These are phyloP conservation scores for Carollia perspicillata DNA, from an alignment of 2,113 vertebrate genomes.

Conservation along the genomic window DNA sequence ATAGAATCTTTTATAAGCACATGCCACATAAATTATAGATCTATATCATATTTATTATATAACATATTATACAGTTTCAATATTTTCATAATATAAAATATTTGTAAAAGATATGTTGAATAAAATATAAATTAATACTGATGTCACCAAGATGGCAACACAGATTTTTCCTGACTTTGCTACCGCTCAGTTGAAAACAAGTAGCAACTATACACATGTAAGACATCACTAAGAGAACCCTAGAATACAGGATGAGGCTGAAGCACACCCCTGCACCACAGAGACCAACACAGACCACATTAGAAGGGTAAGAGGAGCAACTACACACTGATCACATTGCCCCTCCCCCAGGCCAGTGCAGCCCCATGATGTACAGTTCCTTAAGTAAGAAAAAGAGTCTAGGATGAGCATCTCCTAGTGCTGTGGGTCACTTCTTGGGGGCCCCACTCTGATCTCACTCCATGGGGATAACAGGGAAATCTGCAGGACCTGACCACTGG, in stretches of 20 bases:
- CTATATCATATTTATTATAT: neutral
- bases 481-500: neutral
- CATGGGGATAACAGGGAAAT: neutral
- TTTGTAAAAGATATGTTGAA: neutral
- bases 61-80: neutral
- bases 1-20: neutral
- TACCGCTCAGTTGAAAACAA: neutral
- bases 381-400: neutral
- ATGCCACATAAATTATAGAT: neutral
- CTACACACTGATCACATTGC: no score
- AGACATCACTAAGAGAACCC: neutral
- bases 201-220: neutral
- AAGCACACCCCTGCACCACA: neutral
- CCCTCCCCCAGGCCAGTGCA: neutral
- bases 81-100: neutral
- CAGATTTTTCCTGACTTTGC: neutral
- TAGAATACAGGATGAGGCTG: neutral
- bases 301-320: neutral
- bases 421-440: neutral
- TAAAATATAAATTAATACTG: neutral
- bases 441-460: rapidly evolving
- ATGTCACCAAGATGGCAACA: neutral
- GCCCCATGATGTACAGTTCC: rapidly evolving
- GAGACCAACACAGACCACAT: neutral
- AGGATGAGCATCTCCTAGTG: neutral